These are phyloP conservation scores for Tragelaphus buxtoni DNA, from an alignment of 2,113 vertebrate species.

Conservation along the genomic window DNA sequence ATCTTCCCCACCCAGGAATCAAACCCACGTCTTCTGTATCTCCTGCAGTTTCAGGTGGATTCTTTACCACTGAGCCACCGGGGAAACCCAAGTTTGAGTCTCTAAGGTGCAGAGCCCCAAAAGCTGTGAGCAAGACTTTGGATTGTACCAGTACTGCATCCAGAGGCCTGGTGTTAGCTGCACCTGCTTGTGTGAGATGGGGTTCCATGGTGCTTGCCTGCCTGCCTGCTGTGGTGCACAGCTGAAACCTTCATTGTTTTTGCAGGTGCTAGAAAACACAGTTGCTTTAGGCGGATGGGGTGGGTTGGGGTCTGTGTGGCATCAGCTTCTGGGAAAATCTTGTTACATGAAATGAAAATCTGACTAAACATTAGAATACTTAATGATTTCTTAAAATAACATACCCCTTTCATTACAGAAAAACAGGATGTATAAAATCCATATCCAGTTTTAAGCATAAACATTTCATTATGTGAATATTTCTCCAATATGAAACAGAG, in stretches of 20 bases:
- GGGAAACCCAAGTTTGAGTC: background rate
- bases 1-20: background rate
- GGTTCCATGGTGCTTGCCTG: background rate
- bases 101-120: background rate
- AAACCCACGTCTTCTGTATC: background rate
- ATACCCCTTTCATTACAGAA: conserved; percentile 39
- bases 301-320: background rate
- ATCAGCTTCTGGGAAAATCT: background rate
- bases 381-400: conserved; percentile 59
- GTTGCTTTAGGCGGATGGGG: background rate
- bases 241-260: conserved; percentile 9
- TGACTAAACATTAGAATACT: conserved; percentile 59
- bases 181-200: background rate
- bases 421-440: conserved; percentile 51
- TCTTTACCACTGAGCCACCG: background rate
- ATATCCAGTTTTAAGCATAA: conserved; percentile 54
- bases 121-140: background rate
- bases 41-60: background rate
- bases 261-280: conserved; percentile 52
- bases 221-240: background rate
- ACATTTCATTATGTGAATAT: conserved; percentile 56
- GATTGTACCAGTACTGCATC: fast-evolving
- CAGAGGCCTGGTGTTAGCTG: background rate
- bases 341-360: conserved; percentile 58
- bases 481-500: conserved; percentile 56